phyloP scores from a whole-genome alignment of 2,797 vertebrate species.

The Pyrrhura leucotis region DNA sequence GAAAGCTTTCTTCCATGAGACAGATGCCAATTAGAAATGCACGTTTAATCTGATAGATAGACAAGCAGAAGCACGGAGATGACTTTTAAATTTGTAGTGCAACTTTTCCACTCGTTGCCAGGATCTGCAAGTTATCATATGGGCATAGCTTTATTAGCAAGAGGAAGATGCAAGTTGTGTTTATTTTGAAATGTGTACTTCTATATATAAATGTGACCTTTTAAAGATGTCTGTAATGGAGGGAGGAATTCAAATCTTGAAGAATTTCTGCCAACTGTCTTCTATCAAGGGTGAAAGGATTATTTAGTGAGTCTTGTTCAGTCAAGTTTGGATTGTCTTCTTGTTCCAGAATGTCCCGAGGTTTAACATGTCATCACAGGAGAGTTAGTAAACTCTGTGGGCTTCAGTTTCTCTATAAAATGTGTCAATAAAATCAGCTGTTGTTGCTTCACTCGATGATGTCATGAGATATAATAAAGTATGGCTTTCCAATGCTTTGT shows the following conservation, averaged over 20 bases:
- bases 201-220: constrained; percentile 33
- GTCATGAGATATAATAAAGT: neutral
- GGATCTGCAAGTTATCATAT: neutral
- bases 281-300: neutral
- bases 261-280: constrained; percentile 25
- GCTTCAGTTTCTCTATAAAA: neutral
- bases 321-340: neutral
- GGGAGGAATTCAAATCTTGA: neutral
- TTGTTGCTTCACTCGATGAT: neutral
- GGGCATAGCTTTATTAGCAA: neutral
- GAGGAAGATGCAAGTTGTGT: neutral
- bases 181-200: neutral
- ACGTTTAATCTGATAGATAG: neutral
- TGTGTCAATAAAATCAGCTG: neutral
- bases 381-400: neutral
- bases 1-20: neutral
- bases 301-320: neutral
- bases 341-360: neutral
- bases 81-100: neutral
- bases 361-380: neutral
- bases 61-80: neutral
- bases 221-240: neutral
- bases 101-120: neutral
- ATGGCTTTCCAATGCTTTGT: neutral
- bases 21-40: neutral